Evolutionary conservation across 2,113 vertebrate species (phyloP), one percentile per base, ranked within the genome.

Genomic region (Gracilinanus agilis): DNA sequence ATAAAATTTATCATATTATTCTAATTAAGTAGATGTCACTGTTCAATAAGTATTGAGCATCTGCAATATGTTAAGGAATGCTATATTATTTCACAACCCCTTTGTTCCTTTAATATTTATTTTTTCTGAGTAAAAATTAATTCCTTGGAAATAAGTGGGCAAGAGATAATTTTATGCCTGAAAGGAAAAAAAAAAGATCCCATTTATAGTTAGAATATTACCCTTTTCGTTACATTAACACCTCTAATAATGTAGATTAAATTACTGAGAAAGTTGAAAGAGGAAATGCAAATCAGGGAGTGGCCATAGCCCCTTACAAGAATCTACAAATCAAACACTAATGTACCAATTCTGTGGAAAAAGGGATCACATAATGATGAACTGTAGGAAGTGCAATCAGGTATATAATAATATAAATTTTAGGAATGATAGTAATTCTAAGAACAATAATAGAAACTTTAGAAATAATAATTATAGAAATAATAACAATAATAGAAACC

Each of bases 11-110:
- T 83, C 19, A 83, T 40, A 23, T 83, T 75, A 75, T 75, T 75
- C 67, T 83, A 19, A 75, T 75, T 75, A 40, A 83, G 16, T 40
- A 83, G 40, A 40, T 83, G 7, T 40, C n/a, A 40, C 40, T 83
- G 19, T 83, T 83, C 34, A 97, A 97, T 95, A 93, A 90, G 90
- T 96, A 56, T 94, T 90, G 29, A 91, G 27, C 91, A 90, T 54
- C 89, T 61, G 75, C 61, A 88, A 53, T 90, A 88, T 90, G 91
- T 56, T 96, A 90, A 40, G 27, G 34, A 96, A 92, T 89, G 96
- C 55, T 34, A 88, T 95, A n/a, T 94, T 93, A 92, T 93, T 94
- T 92, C 93, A 95, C 88, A 95, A 93, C 1, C 25, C 90, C 27
- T 93, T 53, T 96, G 7, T 27, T 75, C 10, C 61, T 94, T 94